phyloP scores from a whole-genome alignment of 2,113 vertebrate genomes.

The Peromyscus leucopus region DNA sequence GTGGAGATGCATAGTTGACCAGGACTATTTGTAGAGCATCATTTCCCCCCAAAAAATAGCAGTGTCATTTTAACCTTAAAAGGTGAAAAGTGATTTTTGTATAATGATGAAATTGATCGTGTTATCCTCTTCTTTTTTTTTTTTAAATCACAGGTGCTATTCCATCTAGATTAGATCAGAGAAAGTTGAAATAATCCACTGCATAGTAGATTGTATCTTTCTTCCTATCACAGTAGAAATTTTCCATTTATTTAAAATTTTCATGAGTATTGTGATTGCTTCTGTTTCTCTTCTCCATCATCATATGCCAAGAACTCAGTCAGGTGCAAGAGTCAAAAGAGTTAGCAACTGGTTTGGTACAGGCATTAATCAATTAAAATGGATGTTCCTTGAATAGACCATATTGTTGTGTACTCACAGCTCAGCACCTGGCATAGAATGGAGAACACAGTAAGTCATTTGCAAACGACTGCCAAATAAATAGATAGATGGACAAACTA shows the following conservation, averaged over 20 bases:
- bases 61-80: constrained; percentile 42
- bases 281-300: not conserved
- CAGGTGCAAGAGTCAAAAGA: constrained; percentile 8
- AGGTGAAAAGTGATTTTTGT: constrained; percentile 26
- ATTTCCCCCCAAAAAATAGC: not conserved
- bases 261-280: not conserved
- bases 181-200: not conserved
- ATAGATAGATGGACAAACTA: not conserved
- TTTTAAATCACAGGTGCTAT: not conserved
- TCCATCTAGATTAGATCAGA: not conserved
- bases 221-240: not conserved
- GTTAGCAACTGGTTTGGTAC: not conserved
- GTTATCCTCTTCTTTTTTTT: constrained; percentile 2
- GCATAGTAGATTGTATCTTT: not conserved
- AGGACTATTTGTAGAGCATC: not conserved
- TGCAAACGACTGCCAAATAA: not conserved
- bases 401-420: not conserved
- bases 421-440: not conserved
- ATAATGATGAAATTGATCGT: not conserved
- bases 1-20: not conserved
- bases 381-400: not conserved
- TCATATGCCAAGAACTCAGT: not conserved
- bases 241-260: constrained; percentile 29
- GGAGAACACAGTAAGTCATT: not conserved
- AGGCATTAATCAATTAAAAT: not conserved